A percentile compares a stretch with the other conserved stretches of the same genome.
phyloP scores from a whole-genome alignment of 1,140 invertebrate species.

The Prorops nasuta region DNA sequence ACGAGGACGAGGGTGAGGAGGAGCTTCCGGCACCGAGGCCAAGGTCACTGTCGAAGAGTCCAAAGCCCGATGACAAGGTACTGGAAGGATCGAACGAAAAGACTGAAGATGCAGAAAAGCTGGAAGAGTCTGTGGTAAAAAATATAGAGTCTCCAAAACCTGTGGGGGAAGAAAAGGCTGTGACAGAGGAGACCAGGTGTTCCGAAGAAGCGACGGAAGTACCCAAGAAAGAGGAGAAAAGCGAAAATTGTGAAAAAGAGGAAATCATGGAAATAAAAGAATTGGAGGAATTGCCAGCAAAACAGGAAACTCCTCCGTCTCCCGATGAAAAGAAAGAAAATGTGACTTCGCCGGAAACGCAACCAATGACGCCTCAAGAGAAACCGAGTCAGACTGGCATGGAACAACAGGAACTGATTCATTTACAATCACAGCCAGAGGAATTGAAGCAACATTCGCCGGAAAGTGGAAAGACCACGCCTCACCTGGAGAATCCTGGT shows the following conservation, averaged over 20 bases:
- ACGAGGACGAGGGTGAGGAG: conserved; percentile 47
- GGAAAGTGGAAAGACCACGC: conserved; percentile 61
- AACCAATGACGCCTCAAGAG: conserved; percentile 35
- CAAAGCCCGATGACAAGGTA: neutral
- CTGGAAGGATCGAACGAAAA: neutral
- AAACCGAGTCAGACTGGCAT: conserved; percentile 31
- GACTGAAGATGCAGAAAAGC: neutral
- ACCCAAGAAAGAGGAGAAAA: neutral
- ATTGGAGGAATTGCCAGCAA: conserved; percentile 3
- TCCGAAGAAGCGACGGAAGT: neutral
- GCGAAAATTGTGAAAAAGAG: neutral
- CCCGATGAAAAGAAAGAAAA: neutral
- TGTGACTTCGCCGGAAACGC: conserved; percentile 12
- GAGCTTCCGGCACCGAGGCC: conserved; percentile 40
- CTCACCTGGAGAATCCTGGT: conserved; percentile 57
- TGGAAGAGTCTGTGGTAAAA: neutral
- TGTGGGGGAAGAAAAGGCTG: neutral
- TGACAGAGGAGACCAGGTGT: neutral
- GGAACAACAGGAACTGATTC: conserved; percentile 34
- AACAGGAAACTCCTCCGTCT: neutral
- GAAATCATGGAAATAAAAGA: neutral
- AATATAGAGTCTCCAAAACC: neutral
- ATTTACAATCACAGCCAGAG: conserved; percentile 38
- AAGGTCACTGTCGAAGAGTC: conserved; percentile 13
- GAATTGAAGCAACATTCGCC: conserved; percentile 48